These are phyloP conservation scores for Myripristis jacobus DNA, from an alignment of 2,797 vertebrate species.

Conservation along the genomic window DNA sequence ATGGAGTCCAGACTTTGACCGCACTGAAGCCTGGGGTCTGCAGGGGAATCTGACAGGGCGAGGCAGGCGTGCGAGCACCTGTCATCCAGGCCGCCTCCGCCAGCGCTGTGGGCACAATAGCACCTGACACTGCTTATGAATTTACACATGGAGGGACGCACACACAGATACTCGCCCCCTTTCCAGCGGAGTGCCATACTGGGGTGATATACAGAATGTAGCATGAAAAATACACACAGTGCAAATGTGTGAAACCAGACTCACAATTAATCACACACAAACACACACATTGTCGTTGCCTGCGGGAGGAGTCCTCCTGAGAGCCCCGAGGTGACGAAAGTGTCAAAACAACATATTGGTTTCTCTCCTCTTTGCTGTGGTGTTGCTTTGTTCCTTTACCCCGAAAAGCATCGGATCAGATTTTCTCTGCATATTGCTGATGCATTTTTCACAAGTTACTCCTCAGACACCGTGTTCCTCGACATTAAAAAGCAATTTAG, in stretches of 20 bases:
- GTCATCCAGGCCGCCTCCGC: slow-evolving; percentile 42
- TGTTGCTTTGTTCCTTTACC: slow-evolving; percentile 78
- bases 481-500: slow-evolving; percentile 97
- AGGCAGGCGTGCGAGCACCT: slow-evolving; percentile 65
- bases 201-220: slow-evolving; percentile 24
- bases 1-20: slow-evolving; percentile 56
- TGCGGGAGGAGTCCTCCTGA: slow-evolving; percentile 58
- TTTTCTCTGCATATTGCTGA: slow-evolving; percentile 72
- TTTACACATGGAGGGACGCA: slow-evolving; percentile 36
- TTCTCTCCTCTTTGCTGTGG: slow-evolving; percentile 63
- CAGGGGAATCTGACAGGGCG: slow-evolving; percentile 57
- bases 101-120: slow-evolving; percentile 56
- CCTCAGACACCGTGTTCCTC: slow-evolving; percentile 91
- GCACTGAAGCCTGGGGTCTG: slow-evolving; percentile 49
- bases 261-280: slow-evolving; percentile 65
- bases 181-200: neutral
- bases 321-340: slow-evolving; percentile 71
- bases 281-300: slow-evolving; percentile 45
- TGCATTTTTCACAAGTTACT: slow-evolving; percentile 93
- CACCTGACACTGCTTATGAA: slow-evolving; percentile 60
- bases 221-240: slow-evolving; percentile 41
- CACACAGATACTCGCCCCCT: slow-evolving; percentile 6
- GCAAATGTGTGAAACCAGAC: slow-evolving; percentile 33
- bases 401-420: slow-evolving; percentile 57
- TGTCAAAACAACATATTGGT: slow-evolving; percentile 84